Percentiles rank a stretch among this genome's conserved stretches.
phyloP scores from a whole-genome alignment of 23 tunicate genomes.

The Trididemnum nubilum region DNA sequence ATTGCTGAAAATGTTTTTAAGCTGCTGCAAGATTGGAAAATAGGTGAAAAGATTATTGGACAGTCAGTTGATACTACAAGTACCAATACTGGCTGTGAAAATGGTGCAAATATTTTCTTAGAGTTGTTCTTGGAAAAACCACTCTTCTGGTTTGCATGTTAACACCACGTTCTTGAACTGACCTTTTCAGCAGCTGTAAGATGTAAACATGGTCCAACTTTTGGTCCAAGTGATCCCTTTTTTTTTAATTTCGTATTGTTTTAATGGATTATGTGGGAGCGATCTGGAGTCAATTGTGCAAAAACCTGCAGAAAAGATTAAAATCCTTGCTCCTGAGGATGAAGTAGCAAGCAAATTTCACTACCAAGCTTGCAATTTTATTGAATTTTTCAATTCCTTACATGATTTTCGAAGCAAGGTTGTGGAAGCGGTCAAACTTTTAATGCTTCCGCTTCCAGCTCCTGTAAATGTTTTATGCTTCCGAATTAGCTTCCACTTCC shows the following conservation, averaged over 20 bases:
- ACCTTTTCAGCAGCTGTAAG: conserved; percentile 25
- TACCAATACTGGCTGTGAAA: conserved; percentile 20
- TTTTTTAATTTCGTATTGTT: conserved; percentile 13
- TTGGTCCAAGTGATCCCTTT: conserved; percentile 26
- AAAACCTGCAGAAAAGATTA: conserved; percentile 25
- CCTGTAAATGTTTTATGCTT: too few relatives aligned
- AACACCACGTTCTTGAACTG: conserved; percentile 25
- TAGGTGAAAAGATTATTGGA: conserved; percentile 1
- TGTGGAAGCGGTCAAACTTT: too few relatives aligned
- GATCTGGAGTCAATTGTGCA: conserved; percentile 25
- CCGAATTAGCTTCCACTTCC: too few relatives aligned
- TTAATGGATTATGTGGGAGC: conserved; percentile 16
- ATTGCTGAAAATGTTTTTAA: conserved; percentile 22
- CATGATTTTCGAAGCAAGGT: too few relatives aligned
- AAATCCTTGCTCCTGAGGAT: neutral
- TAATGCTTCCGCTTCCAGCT: too few relatives aligned
- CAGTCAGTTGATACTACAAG: conserved; percentile 23
- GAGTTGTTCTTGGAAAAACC: conserved; percentile 27
- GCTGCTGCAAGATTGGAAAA: conserved; percentile 24
- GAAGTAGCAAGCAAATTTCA: conserved; percentile 6
- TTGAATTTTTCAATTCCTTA: neutral
- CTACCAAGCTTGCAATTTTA: neutral
- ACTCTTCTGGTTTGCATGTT: conserved; percentile 30
- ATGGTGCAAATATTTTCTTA: conserved; percentile 11
- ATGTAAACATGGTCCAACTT: conserved; percentile 26